phyloP scores from a whole-genome alignment of 2,113 vertebrate species.

The Atractosteus spatula region DNA sequence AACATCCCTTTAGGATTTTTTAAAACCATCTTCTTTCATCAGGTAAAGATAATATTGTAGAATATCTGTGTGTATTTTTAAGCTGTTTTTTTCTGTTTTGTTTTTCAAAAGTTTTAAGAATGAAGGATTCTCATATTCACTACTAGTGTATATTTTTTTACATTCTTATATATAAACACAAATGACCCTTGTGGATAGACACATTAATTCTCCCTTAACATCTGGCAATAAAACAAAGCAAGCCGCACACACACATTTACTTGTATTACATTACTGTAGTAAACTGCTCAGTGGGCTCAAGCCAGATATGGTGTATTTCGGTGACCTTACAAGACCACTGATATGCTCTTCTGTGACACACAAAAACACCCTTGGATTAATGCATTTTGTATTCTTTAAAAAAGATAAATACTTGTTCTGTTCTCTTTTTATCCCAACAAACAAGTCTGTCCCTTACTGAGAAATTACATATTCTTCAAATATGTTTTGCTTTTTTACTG shows the following conservation, averaged over 20 bases:
- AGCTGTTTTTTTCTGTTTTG: too few species aligned
- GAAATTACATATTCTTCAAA: conserved; percentile 3
- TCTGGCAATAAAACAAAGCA: conserved; percentile 12
- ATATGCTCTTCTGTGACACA: not conserved
- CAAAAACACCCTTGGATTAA: not conserved
- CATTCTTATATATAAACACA: conserved; percentile 8
- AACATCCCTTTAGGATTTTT: too few species aligned
- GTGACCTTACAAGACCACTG: conserved; percentile 21
- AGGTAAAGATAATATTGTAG: too few species aligned
- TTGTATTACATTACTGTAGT: not conserved
- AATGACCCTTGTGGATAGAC: conserved; percentile 4
- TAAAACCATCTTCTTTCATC: too few species aligned
- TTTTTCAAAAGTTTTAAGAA: conserved; percentile 1
- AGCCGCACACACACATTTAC: conserved; percentile 8
- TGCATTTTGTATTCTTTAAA: conserved; percentile 19
- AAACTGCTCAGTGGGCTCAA: conserved; percentile 19
- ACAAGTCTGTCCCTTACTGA: conserved; percentile 24
- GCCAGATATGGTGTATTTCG: conserved; percentile 16
- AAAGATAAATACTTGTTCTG: conserved; percentile 22
- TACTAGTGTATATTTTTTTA: not conserved
- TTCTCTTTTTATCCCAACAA: conserved; percentile 24
- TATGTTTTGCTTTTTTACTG: not conserved
- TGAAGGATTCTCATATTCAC: conserved; percentile 11
- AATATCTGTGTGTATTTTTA: too few species aligned
- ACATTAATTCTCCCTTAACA: conserved; percentile 12